These are phyloP conservation scores for Pachyseris speciosa DNA, from an alignment of 64 coral and sea anemone genomes.

Conservation along the genomic window DNA sequence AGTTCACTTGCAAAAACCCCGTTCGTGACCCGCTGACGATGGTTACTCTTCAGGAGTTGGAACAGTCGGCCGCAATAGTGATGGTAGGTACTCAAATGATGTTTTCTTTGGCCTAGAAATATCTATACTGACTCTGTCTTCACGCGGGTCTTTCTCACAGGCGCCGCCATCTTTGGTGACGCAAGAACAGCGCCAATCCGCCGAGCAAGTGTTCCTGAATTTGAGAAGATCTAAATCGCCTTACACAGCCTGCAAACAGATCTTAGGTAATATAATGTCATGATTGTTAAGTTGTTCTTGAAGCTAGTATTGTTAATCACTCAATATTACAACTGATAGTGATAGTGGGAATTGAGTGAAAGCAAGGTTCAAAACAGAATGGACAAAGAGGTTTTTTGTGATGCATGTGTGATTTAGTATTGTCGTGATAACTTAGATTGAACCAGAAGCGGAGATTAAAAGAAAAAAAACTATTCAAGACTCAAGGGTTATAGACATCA, in stretches of 20 bases:
- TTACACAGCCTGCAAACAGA: conserved; percentile 92
- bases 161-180: conserved; percentile 80
- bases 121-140: background rate
- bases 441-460: no score
- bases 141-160: conserved; percentile 34
- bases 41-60: conserved; percentile 86
- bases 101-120: background rate
- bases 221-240: conserved; percentile 90
- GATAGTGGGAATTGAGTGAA: no score
- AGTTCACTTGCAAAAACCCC: conserved; percentile 18
- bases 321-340: no score
- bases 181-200: conserved; percentile 87
- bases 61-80: conserved; percentile 81
- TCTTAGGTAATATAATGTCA: conserved; percentile 70
- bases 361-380: no score
- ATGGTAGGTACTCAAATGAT: conserved; percentile 62
- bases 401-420: no score
- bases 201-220: conserved; percentile 94
- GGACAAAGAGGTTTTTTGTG: no score
- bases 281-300: no score
- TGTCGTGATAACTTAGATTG: no score
- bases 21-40: conserved; percentile 25
- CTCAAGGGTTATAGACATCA: no score
- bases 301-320: no score
- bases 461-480: no score